A percentile compares a stretch with the other conserved stretches of the same genome.
These are phyloP conservation scores for Lates calcarifer DNA, from an alignment of 2,113 vertebrate species.

Conservation along the genomic window DNA sequence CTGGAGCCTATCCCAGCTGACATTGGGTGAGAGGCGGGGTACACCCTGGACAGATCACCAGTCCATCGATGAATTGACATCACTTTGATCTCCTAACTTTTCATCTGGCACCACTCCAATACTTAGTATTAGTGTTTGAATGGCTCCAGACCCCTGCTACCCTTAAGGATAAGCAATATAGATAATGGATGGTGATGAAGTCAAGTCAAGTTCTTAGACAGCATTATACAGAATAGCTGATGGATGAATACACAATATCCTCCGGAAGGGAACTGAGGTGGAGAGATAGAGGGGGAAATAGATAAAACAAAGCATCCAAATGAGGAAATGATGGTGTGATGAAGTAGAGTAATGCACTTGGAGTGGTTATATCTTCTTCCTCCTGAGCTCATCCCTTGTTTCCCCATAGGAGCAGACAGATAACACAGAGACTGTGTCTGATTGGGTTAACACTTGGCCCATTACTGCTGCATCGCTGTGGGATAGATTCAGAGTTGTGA, in stretches of 20 bases:
- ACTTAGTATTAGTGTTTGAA: too few species aligned
- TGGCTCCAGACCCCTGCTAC: too few species aligned
- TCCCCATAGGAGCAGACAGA: conserved; percentile 1
- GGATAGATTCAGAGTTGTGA: neutral
- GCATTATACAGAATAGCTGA: neutral
- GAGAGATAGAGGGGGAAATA: neutral
- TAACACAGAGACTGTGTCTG: conserved; percentile 13
- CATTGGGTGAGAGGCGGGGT: too few species aligned
- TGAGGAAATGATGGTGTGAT: neutral
- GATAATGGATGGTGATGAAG: too few species aligned
- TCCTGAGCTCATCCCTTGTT: neutral
- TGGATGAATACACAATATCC: neutral
- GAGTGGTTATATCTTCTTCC: neutral
- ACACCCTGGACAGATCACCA: too few species aligned
- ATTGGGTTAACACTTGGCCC: conserved; percentile 20
- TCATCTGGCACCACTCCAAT: too few species aligned
- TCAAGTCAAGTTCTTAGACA: neutral
- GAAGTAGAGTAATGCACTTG: neutral
- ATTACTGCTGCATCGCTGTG: neutral
- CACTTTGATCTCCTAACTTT: too few species aligned
- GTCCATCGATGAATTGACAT: too few species aligned
- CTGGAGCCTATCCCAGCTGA: too few species aligned
- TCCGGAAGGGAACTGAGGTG: neutral
- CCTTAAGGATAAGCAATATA: too few species aligned
- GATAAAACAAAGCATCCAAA: neutral